These are phyloP conservation scores for Notothenia coriiceps DNA, from an alignment of 2,113 vertebrate species.

Conservation along the genomic window DNA sequence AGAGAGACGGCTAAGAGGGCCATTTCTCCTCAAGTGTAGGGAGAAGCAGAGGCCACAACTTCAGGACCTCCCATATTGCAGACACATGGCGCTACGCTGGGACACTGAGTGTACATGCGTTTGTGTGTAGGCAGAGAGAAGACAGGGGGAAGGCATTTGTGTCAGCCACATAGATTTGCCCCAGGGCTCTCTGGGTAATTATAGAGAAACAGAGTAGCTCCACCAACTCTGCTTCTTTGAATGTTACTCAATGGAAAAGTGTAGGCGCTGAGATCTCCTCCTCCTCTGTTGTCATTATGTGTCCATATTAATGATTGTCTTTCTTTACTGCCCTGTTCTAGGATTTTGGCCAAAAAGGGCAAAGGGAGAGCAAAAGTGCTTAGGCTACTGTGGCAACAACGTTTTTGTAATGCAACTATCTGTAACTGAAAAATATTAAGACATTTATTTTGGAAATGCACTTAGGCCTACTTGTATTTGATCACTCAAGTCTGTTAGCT, in stretches of 20 bases:
- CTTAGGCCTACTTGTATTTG: neutral
- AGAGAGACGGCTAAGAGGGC: slow-evolving; percentile 26
- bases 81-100: slow-evolving; percentile 64
- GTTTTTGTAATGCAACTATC: neutral
- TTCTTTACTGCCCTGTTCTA: slow-evolving; percentile 17
- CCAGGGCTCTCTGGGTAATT: slow-evolving; percentile 78
- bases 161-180: slow-evolving; percentile 74
- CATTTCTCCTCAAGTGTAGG: slow-evolving; percentile 57
- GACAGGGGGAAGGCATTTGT: slow-evolving; percentile 51
- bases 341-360: slow-evolving; percentile 30
- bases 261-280: slow-evolving; percentile 38
- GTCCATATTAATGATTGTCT: slow-evolving; percentile 67
- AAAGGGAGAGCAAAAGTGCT: slow-evolving; percentile 5
- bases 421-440: neutral
- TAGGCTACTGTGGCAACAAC: neutral
- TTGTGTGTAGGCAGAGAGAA: neutral
- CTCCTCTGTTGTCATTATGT: slow-evolving; percentile 49
- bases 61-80: slow-evolving; percentile 78
- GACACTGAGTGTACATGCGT: slow-evolving; percentile 24
- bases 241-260: slow-evolving; percentile 39
- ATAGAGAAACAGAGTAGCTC: slow-evolving; percentile 71
- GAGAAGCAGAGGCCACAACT: slow-evolving; percentile 48
- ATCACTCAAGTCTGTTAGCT: neutral
- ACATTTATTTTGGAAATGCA: neutral
- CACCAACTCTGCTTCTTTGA: slow-evolving; percentile 59